phyloP scores from a whole-genome alignment of 2,888 invertebrate genomes.

The Napeogenes sylphis region DNA sequence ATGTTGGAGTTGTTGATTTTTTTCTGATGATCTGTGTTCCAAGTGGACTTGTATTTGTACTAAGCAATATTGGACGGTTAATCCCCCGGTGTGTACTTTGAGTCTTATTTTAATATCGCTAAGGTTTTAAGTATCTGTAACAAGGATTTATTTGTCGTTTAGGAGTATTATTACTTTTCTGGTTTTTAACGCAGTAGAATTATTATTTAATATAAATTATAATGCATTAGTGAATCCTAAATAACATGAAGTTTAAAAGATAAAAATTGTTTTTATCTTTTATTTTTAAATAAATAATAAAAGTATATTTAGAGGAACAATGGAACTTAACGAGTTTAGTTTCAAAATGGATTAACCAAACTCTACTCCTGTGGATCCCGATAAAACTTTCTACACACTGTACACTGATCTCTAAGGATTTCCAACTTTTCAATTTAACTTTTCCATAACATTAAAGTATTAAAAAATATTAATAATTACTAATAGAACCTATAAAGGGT shows the following conservation, averaged over 20 bases:
- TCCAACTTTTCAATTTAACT: conserved; percentile 16
- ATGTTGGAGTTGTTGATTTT: conserved; percentile 29
- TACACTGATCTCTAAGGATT: conserved; percentile 7
- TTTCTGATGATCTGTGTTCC: conserved; percentile 9
- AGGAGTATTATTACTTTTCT: neutral
- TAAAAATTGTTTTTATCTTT: neutral
- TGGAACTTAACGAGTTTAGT: conserved; percentile 7
- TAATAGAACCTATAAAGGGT: neutral
- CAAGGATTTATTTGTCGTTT: conserved; percentile 5
- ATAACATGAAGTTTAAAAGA: neutral
- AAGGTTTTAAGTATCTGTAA: conserved; percentile 15
- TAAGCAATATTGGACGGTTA: conserved; percentile 20
- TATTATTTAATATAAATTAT: neutral
- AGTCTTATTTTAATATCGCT: conserved; percentile 11
- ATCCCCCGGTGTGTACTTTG: conserved; percentile 14
- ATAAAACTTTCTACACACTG: conserved; percentile 4
- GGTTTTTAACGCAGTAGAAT: neutral
- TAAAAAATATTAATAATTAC: conserved; percentile 1
- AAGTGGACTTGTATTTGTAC: conserved; percentile 12
- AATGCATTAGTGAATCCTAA: neutral
- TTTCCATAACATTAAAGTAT: conserved; percentile 6
- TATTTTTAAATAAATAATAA: neutral
- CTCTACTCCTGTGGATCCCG: conserved; percentile 7
- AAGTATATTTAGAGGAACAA: neutral
- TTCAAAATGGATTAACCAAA: conserved; percentile 5